phyloP scores from a whole-genome alignment of 1,140 invertebrate species.

The Liolophura sinensis region DNA sequence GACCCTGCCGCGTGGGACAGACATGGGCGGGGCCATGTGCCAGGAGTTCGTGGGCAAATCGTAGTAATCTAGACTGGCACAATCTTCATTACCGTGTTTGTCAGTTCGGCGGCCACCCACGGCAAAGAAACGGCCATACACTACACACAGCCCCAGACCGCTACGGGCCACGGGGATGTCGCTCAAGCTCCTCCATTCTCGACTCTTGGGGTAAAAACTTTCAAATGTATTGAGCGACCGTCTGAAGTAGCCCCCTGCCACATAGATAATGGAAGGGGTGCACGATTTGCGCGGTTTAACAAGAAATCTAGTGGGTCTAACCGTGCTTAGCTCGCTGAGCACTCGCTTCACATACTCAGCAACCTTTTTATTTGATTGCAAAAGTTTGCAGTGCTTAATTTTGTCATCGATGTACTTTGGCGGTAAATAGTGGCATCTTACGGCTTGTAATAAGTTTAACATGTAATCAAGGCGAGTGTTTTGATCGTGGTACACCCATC shows the following conservation, averaged over 20 bases:
- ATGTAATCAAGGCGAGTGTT: constrained; percentile 81
- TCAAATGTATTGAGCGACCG: constrained; percentile 85
- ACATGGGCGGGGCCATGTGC: constrained; percentile 67
- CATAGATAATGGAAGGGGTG: constrained; percentile 73
- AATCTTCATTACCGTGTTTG: constrained; percentile 72
- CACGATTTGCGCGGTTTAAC: constrained; percentile 50
- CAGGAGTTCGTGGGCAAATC: constrained; percentile 73
- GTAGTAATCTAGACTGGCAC: constrained; percentile 77
- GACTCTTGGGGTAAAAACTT: constrained; percentile 83
- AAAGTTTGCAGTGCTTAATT: constrained; percentile 84
- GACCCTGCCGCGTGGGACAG: constrained; percentile 80
- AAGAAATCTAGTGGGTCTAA: constrained; percentile 33
- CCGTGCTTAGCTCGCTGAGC: constrained; percentile 70
- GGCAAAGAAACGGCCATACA: constrained; percentile 80
- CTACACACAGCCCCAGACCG: constrained; percentile 69
- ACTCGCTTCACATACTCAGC: constrained; percentile 87
- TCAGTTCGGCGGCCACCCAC: constrained; percentile 90
- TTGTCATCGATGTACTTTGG: constrained; percentile 88
- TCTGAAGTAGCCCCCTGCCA: constrained; percentile 84
- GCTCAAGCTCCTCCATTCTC: constrained; percentile 78
- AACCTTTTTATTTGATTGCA: constrained; percentile 81
- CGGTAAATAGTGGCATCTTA: constrained; percentile 88
- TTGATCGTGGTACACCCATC: constrained; percentile 87
- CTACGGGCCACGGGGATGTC: constrained; percentile 81
- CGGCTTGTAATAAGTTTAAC: constrained; percentile 82